Conservation (phyloP, 2,113 vertebrate species). For the Sylvilagus bachmani region DNA sequence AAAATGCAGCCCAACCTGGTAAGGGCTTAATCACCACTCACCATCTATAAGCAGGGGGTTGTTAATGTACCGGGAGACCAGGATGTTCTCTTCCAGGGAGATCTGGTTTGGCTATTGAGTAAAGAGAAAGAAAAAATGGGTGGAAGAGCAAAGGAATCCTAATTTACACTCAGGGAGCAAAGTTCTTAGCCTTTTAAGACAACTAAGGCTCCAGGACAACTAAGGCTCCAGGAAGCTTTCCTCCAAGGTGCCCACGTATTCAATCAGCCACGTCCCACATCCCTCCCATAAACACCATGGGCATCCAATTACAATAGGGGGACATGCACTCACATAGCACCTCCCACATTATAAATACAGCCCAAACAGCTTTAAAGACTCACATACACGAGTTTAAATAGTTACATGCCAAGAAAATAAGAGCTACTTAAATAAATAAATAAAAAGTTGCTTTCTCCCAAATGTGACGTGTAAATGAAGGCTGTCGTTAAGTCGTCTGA, state of each 20-base stretch:
- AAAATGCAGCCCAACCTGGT: neutral
- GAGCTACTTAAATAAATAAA: conserved; percentile 64
- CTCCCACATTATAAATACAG: conserved; percentile 63
- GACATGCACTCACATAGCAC: neutral
- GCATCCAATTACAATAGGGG: neutral
- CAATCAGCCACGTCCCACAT: neutral
- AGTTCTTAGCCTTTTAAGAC: conserved; percentile 57
- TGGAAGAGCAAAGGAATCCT: conserved; percentile 61
- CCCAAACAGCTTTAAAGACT: conserved; percentile 60
- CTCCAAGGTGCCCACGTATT: neutral
- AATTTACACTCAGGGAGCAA: neutral
- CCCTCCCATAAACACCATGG: conserved; percentile 9
- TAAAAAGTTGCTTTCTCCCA: conserved; percentile 36
- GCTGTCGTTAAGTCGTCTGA: conserved; percentile 7
- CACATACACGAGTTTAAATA: conserved; percentile 40
- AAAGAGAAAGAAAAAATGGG: conserved; percentile 79
- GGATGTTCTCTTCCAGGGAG: conserved; percentile 95
- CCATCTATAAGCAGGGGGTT: conserved; percentile 97
- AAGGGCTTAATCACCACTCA: conserved; percentile 85
- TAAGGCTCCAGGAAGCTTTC: conserved; percentile 31
- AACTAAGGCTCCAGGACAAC: conserved; percentile 63
- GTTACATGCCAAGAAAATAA: conserved; percentile 66
- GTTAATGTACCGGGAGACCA: conserved; percentile 97
- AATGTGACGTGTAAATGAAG: conserved; percentile 39
- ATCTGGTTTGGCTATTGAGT: conserved; percentile 95